Evolutionary conservation across 2,888 invertebrate species (phyloP), one percentile per base, ranked within the genome.

Genomic region (Drosophila kuntzei): DNA sequence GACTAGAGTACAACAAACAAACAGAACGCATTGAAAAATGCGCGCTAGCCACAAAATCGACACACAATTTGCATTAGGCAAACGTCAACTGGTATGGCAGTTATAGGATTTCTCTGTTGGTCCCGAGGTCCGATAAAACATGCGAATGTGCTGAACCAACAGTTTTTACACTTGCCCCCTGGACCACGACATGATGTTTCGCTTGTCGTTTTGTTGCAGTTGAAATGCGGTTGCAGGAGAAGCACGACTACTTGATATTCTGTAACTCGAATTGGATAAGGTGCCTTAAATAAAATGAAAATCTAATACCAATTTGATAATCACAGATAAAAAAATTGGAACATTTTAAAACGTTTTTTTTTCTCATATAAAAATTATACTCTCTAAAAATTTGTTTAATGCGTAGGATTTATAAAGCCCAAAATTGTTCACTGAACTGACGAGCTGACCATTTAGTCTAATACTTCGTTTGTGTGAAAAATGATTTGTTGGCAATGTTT

Each of bases 11-110:
- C n/a, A 22, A 14, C 58, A 49, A 11, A 14, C 55, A 65, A 18
- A 43, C 22, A 37, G 59, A 47, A 47, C 18, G 59, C 14, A 8
- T 8, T 43, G 49, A 9, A 59, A 36, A 60, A 63, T 41, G 34
- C 41, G 27, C 39, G 54, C 20, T 3, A 29, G 43, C 63, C 53
- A 51, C 43, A 27, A 51, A 50, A 34, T 29, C 62, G 64, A 79
- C 74, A 79, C 67, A 74, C 67, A 76, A 78, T 78, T 80, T 78
- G 74, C 78, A 79, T 79, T 78, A 78, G 70, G 57, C 51, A 36
- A 72, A 55, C 58, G 62, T 20, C 29, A 57, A 53, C 43, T 50
- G 61, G 49, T 60, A 22, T 9, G 22, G 6, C 36, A 18, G 20
- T 16, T 47, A 47, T 18, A 47, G 47, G 18, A 27, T 22, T 36